A percentile compares a stretch with the other conserved stretches of the same genome.
These are phyloP conservation scores for Danio tinwini DNA, from an alignment of 2,797 vertebrate genomes.

Conservation along the genomic window DNA sequence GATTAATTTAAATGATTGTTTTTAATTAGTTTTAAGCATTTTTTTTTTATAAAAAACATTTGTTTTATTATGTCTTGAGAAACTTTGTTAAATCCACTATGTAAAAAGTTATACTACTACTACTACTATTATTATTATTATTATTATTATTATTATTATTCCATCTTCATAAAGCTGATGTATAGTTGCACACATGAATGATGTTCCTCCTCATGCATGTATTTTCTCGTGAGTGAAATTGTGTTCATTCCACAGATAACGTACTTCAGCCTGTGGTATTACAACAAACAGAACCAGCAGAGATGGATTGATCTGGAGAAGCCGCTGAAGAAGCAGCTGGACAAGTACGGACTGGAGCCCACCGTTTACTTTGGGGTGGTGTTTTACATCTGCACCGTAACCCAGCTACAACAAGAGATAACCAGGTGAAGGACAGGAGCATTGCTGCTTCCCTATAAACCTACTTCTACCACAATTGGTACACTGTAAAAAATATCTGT, in stretches of 20 bases:
- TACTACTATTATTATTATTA: too few species aligned
- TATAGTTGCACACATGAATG: neutral
- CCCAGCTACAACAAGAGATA: conserved; percentile 95
- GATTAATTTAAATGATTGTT: too few species aligned
- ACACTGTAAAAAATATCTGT: too few species aligned
- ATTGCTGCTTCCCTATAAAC: too few species aligned
- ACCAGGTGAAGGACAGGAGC: conserved; percentile 84
- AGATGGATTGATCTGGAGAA: conserved; percentile 98
- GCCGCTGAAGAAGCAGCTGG: conserved; percentile 96
- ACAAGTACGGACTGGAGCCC: conserved; percentile 94
- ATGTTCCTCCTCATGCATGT: neutral
- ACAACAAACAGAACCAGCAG: conserved; percentile 97
- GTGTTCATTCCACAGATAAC: conserved; percentile 83
- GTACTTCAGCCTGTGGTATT: conserved; percentile 98
- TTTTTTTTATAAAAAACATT: too few species aligned
- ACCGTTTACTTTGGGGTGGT: conserved; percentile 97
- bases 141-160: too few species aligned
- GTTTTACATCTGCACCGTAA: conserved; percentile 92
- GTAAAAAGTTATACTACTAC: too few species aligned
- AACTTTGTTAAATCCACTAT: too few species aligned
- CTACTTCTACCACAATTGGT: too few species aligned
- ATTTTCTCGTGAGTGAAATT: conserved; percentile 41
- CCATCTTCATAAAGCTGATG: neutral
- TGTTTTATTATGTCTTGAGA: too few species aligned
- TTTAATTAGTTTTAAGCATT: too few species aligned